Base-by-base conservation (phyloP, 2,888 invertebrate genomes). In the Yponomeuta evonymella region DNA sequence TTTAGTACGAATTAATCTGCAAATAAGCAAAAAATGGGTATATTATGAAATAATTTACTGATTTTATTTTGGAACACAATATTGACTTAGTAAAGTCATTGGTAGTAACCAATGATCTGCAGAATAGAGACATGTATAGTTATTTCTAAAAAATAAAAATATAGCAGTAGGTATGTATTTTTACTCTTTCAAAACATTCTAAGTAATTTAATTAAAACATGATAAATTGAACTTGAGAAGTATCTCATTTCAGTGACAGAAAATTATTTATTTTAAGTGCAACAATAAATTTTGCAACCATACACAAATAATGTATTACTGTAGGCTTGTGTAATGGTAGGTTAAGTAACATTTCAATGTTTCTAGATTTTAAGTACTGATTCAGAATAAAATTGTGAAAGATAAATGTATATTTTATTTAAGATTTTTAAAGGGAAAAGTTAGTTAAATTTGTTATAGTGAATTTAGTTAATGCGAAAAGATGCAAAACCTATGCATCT, bases 361-460 rank as follows among this genome's bases (percentile, higher is more conserved):
- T 85, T 79, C 81, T 90, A 89, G 87, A 81, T 78, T 76, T 75
- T 89, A 90, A 89, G 88, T 76, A 83, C 81, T 78, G 74, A 81
- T 84, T 86, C 81, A 78, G 81, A 90, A 89, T 90, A 89, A 90
- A 90, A 83, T 80, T 81, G 79, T 86, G 75, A 83, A 84, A 80
- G 75, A 78, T 73, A 75, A 75, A 73, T 64, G 11, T 15, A 33
- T 67, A 43, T 67, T 48, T 43, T 58, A 58, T 58, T 58, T 29
- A 64, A 64, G 23, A 23, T 29, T 23, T 64, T 29, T 8, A 64
- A 10, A 5, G 29, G 43, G 8, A 43, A 43, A 43, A 43, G 1
- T 8, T 43, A 43, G 43, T 43, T 43, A 43, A 43, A 43, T 36
- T 2, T 36, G 33, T 5, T 33, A 5, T 4, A 33, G 33, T 33